Evolutionary conservation across 2,888 invertebrate species (phyloP).

Genomic region (Diplazon laetatorius): DNA sequence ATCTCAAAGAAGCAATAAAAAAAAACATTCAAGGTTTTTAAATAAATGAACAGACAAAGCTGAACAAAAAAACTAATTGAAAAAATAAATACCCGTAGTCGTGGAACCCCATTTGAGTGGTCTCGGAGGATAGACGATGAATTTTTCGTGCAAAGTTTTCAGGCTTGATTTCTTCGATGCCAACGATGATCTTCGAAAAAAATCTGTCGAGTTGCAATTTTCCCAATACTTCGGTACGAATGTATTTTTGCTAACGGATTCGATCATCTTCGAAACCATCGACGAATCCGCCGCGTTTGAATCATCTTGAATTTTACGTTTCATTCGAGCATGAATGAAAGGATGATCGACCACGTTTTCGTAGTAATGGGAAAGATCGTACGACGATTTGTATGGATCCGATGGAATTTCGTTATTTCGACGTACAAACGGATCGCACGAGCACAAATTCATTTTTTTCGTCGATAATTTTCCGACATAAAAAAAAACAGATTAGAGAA

Average conservation of each 20-base stretch:
- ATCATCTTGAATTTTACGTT: conserved; percentile 45
- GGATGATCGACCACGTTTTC: conserved; percentile 60
- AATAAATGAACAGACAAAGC: too few species aligned
- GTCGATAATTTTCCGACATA: too few species aligned
- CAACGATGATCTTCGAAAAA: conserved; percentile 56
- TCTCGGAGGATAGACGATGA: conserved; percentile 56
- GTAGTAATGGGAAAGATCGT: conserved; percentile 62
- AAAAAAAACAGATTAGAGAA: too few species aligned
- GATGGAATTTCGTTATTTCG: conserved; percentile 22
- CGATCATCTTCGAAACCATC: conserved; percentile 19
- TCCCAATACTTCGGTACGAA: conserved; percentile 47
- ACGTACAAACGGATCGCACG: conserved; percentile 35
- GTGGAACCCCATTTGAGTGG: conserved; percentile 52
- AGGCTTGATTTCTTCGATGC: conserved; percentile 45
- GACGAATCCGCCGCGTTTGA: conserved; percentile 38
- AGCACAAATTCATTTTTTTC: conserved; percentile 36
- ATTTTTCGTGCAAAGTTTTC: conserved; percentile 64
- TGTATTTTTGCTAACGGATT: conserved; percentile 29
- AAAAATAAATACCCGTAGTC: conserved; percentile 52
- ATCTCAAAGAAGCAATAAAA: too few species aligned
- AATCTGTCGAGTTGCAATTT: conserved; percentile 37
- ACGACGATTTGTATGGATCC: conserved; percentile 60
- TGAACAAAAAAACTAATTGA: not conserved
- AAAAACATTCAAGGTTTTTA: too few species aligned
- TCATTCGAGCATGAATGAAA: conserved; percentile 44